These are phyloP conservation scores for Phania funesta DNA, from an alignment of 2,888 invertebrate species.

Conservation along the genomic window DNA sequence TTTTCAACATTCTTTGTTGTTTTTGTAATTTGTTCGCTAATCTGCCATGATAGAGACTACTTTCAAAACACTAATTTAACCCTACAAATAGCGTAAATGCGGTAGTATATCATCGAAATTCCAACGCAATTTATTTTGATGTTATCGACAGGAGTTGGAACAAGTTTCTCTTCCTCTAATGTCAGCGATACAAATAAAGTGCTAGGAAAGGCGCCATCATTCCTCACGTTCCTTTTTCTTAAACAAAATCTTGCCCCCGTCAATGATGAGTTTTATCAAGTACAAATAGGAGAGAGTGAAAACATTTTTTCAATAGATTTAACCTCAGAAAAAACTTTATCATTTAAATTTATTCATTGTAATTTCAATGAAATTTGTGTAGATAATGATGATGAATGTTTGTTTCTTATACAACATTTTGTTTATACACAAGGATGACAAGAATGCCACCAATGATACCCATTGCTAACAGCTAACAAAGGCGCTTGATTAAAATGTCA, in stretches of 20 bases:
- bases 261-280: conserved; percentile 41
- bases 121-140: conserved; percentile 37
- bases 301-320: conserved; percentile 14
- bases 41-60: no score
- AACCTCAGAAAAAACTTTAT: conserved; percentile 12
- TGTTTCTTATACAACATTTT: conserved; percentile 6
- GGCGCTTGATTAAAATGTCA: conserved; percentile 65
- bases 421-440: conserved; percentile 32
- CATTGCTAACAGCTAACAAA: not conserved
- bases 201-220: conserved; percentile 6
- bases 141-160: not conserved
- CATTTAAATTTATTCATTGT: conserved; percentile 46
- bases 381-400: no score
- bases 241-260: not conserved
- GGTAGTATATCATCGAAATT: conserved; percentile 14
- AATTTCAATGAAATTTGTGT: no score
- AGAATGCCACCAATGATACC: no score
- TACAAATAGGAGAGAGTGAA: not conserved
- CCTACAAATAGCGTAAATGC: not conserved
- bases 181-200: not conserved
- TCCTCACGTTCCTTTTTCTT: not conserved
- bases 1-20: not conserved
- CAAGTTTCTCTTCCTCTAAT: not conserved
- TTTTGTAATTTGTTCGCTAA: not conserved
- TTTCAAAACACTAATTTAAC: no score